phyloP scores from a whole-genome alignment of 2,888 invertebrate species.

The Nemoura dubitans region DNA sequence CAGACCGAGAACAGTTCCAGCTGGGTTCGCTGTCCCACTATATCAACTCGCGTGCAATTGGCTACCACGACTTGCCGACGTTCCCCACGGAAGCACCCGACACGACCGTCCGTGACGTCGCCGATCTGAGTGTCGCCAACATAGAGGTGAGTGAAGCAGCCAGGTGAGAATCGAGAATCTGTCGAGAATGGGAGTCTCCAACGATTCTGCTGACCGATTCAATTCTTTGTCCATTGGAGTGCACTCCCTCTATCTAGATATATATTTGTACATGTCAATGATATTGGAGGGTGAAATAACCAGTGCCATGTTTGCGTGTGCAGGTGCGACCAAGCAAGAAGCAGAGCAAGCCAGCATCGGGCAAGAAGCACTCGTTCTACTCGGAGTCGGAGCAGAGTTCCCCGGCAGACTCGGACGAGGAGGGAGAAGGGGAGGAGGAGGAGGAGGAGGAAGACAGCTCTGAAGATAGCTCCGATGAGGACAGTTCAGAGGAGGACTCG shows the following conservation, averaged over 20 bases:
- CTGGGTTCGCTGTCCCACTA: constrained; percentile 96
- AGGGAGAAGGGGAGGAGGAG: constrained; percentile 49
- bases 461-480: constrained; percentile 43
- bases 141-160: constrained; percentile 45
- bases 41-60: constrained; percentile 83
- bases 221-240: too few relatives aligned
- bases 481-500: constrained; percentile 51
- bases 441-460: constrained; percentile 48
- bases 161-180: too few relatives aligned
- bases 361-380: constrained; percentile 66
- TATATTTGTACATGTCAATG: too few relatives aligned
- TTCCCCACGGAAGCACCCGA: constrained; percentile 83
- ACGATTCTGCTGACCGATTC: too few relatives aligned
- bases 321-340: constrained; percentile 48
- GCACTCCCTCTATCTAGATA: too few relatives aligned
- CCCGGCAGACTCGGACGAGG: constrained; percentile 53
- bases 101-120: constrained; percentile 79
- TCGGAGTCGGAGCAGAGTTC: constrained; percentile 65
- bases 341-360: constrained; percentile 45
- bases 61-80: constrained; percentile 88
- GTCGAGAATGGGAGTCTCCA: too few relatives aligned
- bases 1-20: constrained; percentile 87
- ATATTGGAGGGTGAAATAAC: too few relatives aligned
- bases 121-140: constrained; percentile 58
- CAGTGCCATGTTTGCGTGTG: too few relatives aligned